Conservation (phyloP, 2,888 invertebrate genomes). For the Cheilosia pagana region DNA sequence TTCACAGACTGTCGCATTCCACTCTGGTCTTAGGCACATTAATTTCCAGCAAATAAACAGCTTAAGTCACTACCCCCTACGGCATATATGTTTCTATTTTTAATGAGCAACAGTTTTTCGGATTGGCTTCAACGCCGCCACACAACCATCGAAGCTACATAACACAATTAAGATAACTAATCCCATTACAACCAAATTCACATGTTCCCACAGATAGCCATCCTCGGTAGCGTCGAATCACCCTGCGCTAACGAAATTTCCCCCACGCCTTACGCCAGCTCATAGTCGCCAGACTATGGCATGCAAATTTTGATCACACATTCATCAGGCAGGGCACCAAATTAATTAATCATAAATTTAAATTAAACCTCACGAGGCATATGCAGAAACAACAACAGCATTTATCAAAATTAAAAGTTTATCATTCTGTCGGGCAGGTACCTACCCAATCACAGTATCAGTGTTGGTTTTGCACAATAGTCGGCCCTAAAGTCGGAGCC, state of each 20-base stretch:
- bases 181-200: conserved; percentile 4
- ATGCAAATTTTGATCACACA: conserved; percentile 47
- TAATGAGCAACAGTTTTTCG: conserved; percentile 3
- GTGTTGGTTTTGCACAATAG: conserved; percentile 25
- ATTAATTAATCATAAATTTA: conserved; percentile 63
- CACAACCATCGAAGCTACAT: conserved; percentile 8
- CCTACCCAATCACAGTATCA: conserved; percentile 29
- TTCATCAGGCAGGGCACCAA: conserved; percentile 43
- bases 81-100: neutral
- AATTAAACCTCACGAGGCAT: conserved; percentile 8
- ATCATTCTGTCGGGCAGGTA: conserved; percentile 20
- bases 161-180: conserved; percentile 26
- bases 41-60: neutral
- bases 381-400: conserved; percentile 15
- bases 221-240: conserved; percentile 3
- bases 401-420: conserved; percentile 28
- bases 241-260: neutral
- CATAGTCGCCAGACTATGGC: conserved; percentile 12
- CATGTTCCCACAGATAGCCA: conserved; percentile 29
- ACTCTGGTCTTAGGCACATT: neutral
- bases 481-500: conserved; percentile 57
- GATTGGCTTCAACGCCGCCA: conserved; percentile 13
- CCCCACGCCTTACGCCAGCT: neutral
- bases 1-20: conserved; percentile 48
- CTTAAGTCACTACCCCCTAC: conserved; percentile 12